These are phyloP conservation scores for Alfaro cultratus DNA, from an alignment of 2,797 vertebrate genomes.

Conservation along the genomic window DNA sequence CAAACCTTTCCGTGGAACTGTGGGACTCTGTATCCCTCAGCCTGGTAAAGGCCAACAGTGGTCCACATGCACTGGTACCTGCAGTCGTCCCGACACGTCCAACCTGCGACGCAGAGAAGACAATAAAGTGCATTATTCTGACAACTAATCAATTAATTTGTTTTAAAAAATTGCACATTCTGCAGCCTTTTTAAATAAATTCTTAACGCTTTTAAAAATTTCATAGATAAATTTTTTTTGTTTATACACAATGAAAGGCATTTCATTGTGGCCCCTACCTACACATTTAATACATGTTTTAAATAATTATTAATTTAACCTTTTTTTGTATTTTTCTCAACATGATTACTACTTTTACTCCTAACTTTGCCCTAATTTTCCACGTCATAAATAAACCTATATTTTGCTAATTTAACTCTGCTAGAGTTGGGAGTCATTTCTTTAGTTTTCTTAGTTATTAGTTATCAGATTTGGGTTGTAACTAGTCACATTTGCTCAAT, in stretches of 20 bases:
- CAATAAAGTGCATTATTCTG: too few relatives aligned
- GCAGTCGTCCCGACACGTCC: constrained; percentile 94
- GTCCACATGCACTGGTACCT: constrained; percentile 97
- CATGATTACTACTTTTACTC: background rate
- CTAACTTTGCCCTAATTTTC: background rate
- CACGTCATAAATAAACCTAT: background rate
- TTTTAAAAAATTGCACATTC: too few relatives aligned
- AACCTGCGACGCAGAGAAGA: constrained; percentile 80
- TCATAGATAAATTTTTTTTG: background rate
- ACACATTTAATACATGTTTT: background rate
- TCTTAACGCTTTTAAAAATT: background rate
- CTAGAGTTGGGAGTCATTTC: background rate
- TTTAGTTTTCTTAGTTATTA: background rate
- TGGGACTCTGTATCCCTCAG: constrained; percentile 89
- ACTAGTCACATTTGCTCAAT: too few relatives aligned
- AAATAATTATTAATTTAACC: background rate
- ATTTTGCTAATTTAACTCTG: background rate
- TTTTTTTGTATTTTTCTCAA: background rate
- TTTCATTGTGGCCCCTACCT: background rate
- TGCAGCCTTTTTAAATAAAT: background rate
- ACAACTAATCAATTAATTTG: too few relatives aligned
- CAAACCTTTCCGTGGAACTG: constrained; percentile 96
- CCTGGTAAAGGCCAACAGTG: constrained; percentile 91
- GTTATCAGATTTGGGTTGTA: too few relatives aligned
- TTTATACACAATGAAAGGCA: background rate